Evolutionary conservation across 2,113 vertebrate genomes (phyloP), one percentile per base, ranked within the genome.

Genomic region (Lophochroa leadbeateri): DNA sequence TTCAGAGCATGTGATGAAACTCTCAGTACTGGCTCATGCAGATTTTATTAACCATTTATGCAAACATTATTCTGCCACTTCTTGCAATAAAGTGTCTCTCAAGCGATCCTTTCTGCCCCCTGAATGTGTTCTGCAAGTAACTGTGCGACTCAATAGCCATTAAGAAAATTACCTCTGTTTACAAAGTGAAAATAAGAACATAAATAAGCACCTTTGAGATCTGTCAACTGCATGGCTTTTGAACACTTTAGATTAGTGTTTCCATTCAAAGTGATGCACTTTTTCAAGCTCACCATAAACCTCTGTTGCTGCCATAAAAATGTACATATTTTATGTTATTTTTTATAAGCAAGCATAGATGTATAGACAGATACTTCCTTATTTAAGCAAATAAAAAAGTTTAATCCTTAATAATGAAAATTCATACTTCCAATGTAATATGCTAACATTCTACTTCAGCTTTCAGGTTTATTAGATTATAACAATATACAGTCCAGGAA

Each of bases 21-120:
- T 82, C 57, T 77, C 53, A 82, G 47, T 79, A 77, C 70, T 82
- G 53, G 31, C 67, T 37, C 17, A 4, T 24, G 63, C 37, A 74
- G 78, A 63, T 91, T 91, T 85, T 88, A 87, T 95, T 87, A 92
- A 94, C 83, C 53, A 17, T 96, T 95, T 91, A 10, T 14, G 24
- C 46, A 52, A 67, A 72, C 23, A 4, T 28, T 44, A 65, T 67
- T 14, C 64, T 78, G 46, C 46, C 31, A 21, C 67, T 83, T 81
- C 39, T n/a, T 74, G 57, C 35, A 3, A 9, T 33, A 60, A 71
- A 41, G 35, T 31, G 37, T 47, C 67, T 57, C 57, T 63, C 37
- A 70, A 31, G n/a, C 49, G 69, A 41, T 57, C 25, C 24, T 50
- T 87, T 87, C 63, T 91, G 53, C 49, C 9, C 3, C 68, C 25